phyloP scores from a whole-genome alignment of 2,888 invertebrate genomes.

The Mantis religiosa region DNA sequence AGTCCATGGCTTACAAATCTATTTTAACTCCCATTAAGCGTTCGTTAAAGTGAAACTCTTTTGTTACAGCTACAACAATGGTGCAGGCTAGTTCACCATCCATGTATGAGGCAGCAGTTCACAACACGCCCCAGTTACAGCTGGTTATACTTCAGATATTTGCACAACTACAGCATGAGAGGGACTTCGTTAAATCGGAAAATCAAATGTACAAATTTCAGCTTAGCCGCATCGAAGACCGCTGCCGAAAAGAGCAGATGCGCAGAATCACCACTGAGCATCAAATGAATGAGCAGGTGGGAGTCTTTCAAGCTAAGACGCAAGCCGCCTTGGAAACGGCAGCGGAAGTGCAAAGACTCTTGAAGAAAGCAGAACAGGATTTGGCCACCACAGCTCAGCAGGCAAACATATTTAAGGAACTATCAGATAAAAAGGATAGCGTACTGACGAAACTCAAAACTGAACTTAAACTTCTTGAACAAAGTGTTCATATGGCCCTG shows the following conservation, averaged over 20 bases:
- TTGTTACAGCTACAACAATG: neutral
- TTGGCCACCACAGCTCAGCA: neutral
- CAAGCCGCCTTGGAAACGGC: neutral
- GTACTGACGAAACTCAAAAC: neutral
- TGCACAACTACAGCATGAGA: neutral
- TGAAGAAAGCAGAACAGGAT: neutral
- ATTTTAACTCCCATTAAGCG: too few species aligned
- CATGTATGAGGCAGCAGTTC: neutral
- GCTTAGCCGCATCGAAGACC: neutral
- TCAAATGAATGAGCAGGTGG: neutral
- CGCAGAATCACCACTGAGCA: neutral
- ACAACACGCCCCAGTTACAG: neutral
- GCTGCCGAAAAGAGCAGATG: neutral
- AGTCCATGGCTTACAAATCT: too few species aligned
- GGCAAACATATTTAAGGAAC: neutral
- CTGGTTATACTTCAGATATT: neutral
- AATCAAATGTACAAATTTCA: neutral
- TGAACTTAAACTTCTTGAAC: neutral
- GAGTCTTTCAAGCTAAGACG: neutral
- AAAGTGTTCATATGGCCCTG: neutral
- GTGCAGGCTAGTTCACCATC: neutral
- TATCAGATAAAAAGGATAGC: neutral
- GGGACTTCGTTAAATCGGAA: neutral
- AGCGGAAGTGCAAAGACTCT: neutral
- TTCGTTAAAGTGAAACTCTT: neutral